Base-by-base conservation (phyloP, 2,888 invertebrate genomes). In the Heliconius hortense region DNA sequence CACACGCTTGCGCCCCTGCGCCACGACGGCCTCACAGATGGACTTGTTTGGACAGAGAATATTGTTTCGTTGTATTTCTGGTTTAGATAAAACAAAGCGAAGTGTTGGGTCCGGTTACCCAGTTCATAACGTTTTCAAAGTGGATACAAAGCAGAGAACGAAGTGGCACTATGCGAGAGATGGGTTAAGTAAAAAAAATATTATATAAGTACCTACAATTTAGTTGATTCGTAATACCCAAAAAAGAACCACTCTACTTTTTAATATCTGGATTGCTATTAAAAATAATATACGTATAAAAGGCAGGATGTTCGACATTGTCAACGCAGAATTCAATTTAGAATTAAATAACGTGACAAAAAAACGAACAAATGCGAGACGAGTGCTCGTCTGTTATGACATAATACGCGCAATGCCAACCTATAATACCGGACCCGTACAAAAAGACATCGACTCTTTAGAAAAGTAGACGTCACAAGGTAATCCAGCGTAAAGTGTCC, bases 401-500 rank as follows among this genome's bases (percentile, higher is more conserved):
- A 94, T 93, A 92, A 94, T 93, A 87, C 91, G 89, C 92, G 94
- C 91, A 93, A 93, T 89, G 87, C 84, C 89, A 88, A 87, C 90
- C 90, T 90, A 90, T 92, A 93, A 93, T 90, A 86, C 86, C 82
- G 85, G 83, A 81, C 84, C 82, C 81, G 78, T 80, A 90, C 88
- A 93, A 94, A 93, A 93, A 93, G 92, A 89, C 92, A 87, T 89
- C 89, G 86, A 73, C 43, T 56, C 86, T 86, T 82, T 81, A 89
- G 87, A 91, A 89, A 90, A 88, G 89, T 85, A 87, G 84, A 89
- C 89, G 89, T 92, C 91, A 89, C 88, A 81, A 82, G 85, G 83
- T 90, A 92, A 92, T 92, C 91, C 94, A 90, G 85, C 90, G 94
- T 91, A 92, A 94, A 94, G 93, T 94, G 94, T 94, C 94, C 92